Conservation (phyloP, 2,888 invertebrate genomes). For the Sialis lutaria region DNA sequence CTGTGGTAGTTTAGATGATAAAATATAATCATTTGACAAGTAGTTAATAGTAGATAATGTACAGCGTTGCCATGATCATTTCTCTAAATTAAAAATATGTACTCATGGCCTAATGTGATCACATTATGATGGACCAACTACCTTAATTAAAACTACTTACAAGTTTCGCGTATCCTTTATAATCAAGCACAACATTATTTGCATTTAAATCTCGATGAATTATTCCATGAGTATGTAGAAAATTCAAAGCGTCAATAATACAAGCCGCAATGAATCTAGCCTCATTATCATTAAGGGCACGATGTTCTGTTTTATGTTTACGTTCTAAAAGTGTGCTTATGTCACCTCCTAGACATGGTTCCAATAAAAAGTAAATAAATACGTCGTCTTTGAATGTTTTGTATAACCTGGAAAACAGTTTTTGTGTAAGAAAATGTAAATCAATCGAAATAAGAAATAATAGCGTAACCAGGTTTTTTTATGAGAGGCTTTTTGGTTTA, state of each 20-base stretch:
- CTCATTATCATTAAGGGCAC: constrained; percentile 64
- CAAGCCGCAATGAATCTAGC: constrained; percentile 82
- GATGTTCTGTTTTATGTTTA: constrained; percentile 36
- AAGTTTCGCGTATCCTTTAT: constrained; percentile 75
- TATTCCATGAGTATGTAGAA: constrained; percentile 69
- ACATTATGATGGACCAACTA: too few relatives aligned
- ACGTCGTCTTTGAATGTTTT: constrained; percentile 82
- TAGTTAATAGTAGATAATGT: too few relatives aligned
- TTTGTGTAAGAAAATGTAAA: too few relatives aligned
- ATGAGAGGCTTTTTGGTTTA: too few relatives aligned
- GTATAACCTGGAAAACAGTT: constrained; percentile 46
- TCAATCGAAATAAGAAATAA: background rate
- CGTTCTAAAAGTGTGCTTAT: constrained; percentile 89
- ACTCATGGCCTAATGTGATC: too few relatives aligned
- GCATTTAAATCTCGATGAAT: constrained; percentile 83
- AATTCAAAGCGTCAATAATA: constrained; percentile 86
- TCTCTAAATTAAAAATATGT: too few relatives aligned
- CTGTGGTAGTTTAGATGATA: too few relatives aligned
- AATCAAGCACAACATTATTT: constrained; percentile 79
- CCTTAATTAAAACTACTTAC: constrained; percentile 28
- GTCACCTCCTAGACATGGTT: constrained; percentile 87
- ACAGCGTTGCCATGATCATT: too few relatives aligned
- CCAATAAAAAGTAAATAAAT: constrained; percentile 89
- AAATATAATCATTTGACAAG: too few relatives aligned
- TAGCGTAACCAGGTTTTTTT: background rate